Evolutionary conservation across 2,888 invertebrate genomes (phyloP).

Genomic region (Drosophila anomalata): DNA sequence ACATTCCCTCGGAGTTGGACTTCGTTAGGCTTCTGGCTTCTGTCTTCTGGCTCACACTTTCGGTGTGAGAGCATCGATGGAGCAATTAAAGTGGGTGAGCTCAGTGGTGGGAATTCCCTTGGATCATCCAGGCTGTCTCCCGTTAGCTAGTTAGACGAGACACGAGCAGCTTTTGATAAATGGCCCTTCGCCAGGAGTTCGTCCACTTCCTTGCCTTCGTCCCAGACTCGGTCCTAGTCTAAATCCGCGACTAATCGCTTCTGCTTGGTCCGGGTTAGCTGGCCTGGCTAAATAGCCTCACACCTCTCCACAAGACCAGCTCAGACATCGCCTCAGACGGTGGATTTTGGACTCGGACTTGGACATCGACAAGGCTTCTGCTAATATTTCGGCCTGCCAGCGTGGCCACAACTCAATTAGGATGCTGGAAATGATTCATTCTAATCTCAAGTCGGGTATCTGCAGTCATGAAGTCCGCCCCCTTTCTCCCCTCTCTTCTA

Average conservation of each 20-base stretch:
- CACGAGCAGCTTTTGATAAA: constrained; percentile 71
- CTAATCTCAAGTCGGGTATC: constrained; percentile 77
- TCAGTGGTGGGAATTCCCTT: constrained; percentile 8
- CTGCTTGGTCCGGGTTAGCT: constrained; percentile 56
- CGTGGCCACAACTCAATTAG: constrained; percentile 71
- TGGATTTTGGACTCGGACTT: constrained; percentile 8
- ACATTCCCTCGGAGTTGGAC: constrained; percentile 53
- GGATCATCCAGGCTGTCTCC: constrained; percentile 22
- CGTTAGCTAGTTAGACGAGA: constrained; percentile 58
- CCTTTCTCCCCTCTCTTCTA: neutral
- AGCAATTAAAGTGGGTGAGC: constrained; percentile 67
- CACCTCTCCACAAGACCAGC: constrained; percentile 50
- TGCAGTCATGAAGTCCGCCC: constrained; percentile 68
- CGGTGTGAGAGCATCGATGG: constrained; percentile 55
- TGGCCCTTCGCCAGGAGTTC: constrained; percentile 53
- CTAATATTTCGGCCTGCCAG: constrained; percentile 70
- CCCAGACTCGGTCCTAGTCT: constrained; percentile 2
- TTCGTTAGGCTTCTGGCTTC: constrained; percentile 27
- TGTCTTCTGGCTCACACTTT: constrained; percentile 38
- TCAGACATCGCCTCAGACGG: constrained; percentile 19
- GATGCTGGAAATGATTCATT: constrained; percentile 77
- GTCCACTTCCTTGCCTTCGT: constrained; percentile 28
- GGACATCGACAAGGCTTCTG: constrained; percentile 56
- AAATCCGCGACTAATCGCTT: constrained; percentile 64
- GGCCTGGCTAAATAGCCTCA: constrained; percentile 74